Conservation (phyloP, 1,140 invertebrate genomes). For the Coelopa frigida region DNA sequence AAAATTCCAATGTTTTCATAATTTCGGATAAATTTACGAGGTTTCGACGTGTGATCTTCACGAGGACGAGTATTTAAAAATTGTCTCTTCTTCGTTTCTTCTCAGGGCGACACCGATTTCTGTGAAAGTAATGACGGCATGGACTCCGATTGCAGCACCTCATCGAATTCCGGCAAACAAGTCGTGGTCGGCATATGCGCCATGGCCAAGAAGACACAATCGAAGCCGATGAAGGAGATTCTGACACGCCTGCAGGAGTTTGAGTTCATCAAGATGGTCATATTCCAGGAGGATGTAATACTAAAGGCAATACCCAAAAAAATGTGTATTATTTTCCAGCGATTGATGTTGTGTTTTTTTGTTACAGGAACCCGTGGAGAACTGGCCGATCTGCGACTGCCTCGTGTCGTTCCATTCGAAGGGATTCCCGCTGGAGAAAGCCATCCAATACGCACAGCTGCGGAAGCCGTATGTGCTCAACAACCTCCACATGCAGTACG, state of each 20-base stretch:
- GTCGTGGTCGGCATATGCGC: constrained; percentile 95
- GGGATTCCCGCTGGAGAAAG: constrained; percentile 96
- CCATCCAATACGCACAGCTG: constrained; percentile 92
- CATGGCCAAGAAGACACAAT: constrained; percentile 97
- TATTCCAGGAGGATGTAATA: constrained; percentile 92
- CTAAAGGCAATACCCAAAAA: constrained; percentile 75
- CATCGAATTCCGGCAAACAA: constrained; percentile 47
- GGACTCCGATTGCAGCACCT: constrained; percentile 49
- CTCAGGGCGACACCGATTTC: constrained; percentile 64
- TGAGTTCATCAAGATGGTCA: constrained; percentile 88
- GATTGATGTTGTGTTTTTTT: constrained; percentile 10
- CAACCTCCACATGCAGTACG: constrained; percentile 97
- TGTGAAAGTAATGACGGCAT: constrained; percentile 52
- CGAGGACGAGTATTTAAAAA: too few species aligned
- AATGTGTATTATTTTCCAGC: not conserved
- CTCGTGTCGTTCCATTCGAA: constrained; percentile 98
- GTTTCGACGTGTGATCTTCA: too few species aligned
- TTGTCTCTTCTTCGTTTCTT: constrained; percentile 5
- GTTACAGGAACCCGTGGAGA: constrained; percentile 82
- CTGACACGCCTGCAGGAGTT: constrained; percentile 90
- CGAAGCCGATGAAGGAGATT: constrained; percentile 98
- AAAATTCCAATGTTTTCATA: too few species aligned
- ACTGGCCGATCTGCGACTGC: constrained; percentile 97
- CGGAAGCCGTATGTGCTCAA: constrained; percentile 96
- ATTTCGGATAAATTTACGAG: too few species aligned